These are phyloP conservation scores for Kradibia gibbosae DNA, from an alignment of 1,140 invertebrate genomes.

Conservation along the genomic window DNA sequence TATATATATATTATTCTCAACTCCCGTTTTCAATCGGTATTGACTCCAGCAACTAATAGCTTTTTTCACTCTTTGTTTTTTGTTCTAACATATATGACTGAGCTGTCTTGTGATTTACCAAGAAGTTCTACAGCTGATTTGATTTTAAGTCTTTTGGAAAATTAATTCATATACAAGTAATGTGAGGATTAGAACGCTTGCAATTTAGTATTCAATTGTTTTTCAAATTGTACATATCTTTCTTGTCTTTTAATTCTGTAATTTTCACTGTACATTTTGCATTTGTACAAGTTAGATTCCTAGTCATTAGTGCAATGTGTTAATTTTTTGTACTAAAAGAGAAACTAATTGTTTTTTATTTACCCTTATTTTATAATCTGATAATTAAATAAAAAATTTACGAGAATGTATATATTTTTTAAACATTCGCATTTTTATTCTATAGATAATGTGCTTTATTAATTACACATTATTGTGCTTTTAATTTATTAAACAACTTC, in stretches of 20 bases:
- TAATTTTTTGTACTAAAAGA: no score
- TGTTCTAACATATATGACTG: background rate
- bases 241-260: background rate
- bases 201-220: background rate
- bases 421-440: no score
- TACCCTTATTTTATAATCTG: background rate
- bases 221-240: background rate
- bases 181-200: background rate
- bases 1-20: no score
- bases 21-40: background rate
- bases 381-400: no score
- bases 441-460: no score
- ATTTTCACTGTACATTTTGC: background rate
- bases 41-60: background rate
- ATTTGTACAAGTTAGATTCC: no score
- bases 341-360: background rate
- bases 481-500: no score
- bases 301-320: no score
- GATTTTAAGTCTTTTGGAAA: background rate
- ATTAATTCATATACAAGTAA: background rate
- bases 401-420: no score
- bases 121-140: constrained; percentile 30
- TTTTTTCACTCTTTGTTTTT: constrained; percentile 6
- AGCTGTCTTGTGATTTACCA: background rate
- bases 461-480: no score